Evolutionary conservation across 2,888 invertebrate genomes (phyloP).

Genomic region (Acronicta aceris): DNA sequence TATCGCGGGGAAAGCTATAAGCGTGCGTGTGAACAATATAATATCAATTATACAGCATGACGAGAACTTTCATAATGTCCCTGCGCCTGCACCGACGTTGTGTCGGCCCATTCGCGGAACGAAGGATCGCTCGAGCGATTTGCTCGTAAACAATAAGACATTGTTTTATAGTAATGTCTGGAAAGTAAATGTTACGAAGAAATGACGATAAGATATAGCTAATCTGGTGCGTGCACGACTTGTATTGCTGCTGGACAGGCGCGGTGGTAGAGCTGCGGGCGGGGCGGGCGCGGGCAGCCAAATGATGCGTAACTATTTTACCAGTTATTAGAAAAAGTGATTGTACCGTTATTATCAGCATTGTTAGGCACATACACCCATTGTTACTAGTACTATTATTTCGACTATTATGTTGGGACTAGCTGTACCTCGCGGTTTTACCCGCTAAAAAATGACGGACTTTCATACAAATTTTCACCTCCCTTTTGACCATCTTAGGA

Average conservation of each 20-base stretch:
- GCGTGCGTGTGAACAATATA: conserved; percentile 59
- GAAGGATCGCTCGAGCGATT: conserved; percentile 59
- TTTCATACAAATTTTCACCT: too few relatives aligned
- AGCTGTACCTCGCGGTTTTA: too few relatives aligned
- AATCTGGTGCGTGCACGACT: conserved; percentile 66
- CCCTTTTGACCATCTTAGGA: too few relatives aligned
- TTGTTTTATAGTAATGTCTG: conserved; percentile 69
- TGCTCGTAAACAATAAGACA: conserved; percentile 73
- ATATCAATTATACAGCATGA: conserved; percentile 62
- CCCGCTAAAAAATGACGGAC: too few relatives aligned
- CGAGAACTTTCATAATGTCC: conserved; percentile 62
- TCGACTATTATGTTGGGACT: conserved; percentile 1
- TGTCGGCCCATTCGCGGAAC: conserved; percentile 47
- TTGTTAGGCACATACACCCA: conserved; percentile 23
- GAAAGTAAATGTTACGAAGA: conserved; percentile 72
- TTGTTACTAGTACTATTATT: conserved; percentile 20
- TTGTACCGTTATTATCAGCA: conserved; percentile 49
- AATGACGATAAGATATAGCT: conserved; percentile 74
- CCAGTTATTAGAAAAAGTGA: conserved; percentile 48
- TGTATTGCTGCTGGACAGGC: conserved; percentile 44
- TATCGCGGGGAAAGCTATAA: conserved; percentile 56
- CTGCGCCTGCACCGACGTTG: conserved; percentile 32
- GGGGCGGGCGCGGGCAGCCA: conserved; percentile 26
- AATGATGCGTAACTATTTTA: conserved; percentile 56
- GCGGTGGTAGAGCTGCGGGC: conserved; percentile 26